Base-by-base conservation (phyloP, 2,888 invertebrate species). In the Athalia circularis region DNA sequence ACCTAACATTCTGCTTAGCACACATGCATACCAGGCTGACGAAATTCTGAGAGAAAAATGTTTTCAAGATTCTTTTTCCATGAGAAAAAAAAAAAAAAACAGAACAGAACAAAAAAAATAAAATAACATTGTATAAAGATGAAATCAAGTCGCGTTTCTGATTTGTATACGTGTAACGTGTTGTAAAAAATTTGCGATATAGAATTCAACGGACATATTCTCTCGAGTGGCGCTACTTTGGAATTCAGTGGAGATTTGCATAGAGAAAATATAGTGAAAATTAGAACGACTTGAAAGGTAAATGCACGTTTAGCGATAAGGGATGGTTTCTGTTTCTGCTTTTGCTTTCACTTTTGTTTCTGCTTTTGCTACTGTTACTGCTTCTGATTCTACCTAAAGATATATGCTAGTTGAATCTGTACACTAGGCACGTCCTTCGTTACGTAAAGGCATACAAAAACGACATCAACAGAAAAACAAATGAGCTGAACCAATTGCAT, bases 401-500 rank as follows among this genome's bases (percentile, higher is more conserved):
- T 68, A 52, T 8, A 52, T 4, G 15, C 43, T n/a, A 11, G 5
- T 48, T 4, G 13, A 59, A 59, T 59, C 47, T 8, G 15, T 59
- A 72, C n/a, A n/a, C 72, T 0, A 72, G 59, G 29, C 72, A 72
- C 72, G 72, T 59, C 52, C 47, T 47, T 72, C 72, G 59, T 67
- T 67, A 67, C 52, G 13, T 59, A 9, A 47, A 54, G 8, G 29
- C 6, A 48, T 43, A 9, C 29, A 29, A 9, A n/a, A 8, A 15
- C 4, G 47, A 59, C 11, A 72, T 47, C 72, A 47, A 11, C 52
- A 47, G 57, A 59, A 59, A 72, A 59, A 72, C 47, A 59, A 72
- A 72, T 47, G 59, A 72, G 47, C 72, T 72, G 13, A 59, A 47
- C 72, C 59, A 72, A 72, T 72, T 72, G 72, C 57, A 72, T 72